Conservation (phyloP, 2,113 vertebrate genomes). For the Saccopteryx leptura region DNA sequence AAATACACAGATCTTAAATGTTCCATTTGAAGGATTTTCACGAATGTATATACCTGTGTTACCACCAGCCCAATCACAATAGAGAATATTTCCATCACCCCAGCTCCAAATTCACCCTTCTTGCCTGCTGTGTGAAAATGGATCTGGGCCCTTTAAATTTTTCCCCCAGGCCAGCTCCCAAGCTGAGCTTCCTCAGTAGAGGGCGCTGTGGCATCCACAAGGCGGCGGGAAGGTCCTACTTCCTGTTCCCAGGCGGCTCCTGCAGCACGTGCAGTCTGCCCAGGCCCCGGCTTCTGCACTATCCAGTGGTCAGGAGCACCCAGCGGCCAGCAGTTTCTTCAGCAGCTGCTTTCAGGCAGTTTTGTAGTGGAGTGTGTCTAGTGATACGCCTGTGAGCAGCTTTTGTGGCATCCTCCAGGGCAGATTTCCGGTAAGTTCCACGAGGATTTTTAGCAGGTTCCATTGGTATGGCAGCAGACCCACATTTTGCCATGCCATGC, state of each 20-base stretch:
- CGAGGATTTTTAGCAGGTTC: background rate
- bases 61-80: background rate
- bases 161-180: fast-evolving
- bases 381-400: background rate
- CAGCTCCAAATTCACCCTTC: background rate
- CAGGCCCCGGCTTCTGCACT: fast-evolving
- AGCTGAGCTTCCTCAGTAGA: background rate
- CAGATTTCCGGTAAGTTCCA: background rate
- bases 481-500: fast-evolving
- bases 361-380: background rate
- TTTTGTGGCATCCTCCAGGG: background rate
- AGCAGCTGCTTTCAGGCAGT: fast-evolving
- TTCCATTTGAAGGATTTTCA: background rate
- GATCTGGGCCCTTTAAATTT: conserved; percentile 67
- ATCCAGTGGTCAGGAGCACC: background rate
- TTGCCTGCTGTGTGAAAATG: background rate
- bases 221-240: fast-evolving
- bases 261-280: background rate
- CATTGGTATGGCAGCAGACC: fast-evolving
- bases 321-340: background rate
- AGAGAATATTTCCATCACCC: background rate
- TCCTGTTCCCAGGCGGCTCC: fast-evolving
- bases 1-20: background rate
- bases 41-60: background rate
- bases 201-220: background rate